Evolutionary conservation across 2,888 invertebrate genomes (phyloP).

Genomic region (Tineola bisselliella): DNA sequence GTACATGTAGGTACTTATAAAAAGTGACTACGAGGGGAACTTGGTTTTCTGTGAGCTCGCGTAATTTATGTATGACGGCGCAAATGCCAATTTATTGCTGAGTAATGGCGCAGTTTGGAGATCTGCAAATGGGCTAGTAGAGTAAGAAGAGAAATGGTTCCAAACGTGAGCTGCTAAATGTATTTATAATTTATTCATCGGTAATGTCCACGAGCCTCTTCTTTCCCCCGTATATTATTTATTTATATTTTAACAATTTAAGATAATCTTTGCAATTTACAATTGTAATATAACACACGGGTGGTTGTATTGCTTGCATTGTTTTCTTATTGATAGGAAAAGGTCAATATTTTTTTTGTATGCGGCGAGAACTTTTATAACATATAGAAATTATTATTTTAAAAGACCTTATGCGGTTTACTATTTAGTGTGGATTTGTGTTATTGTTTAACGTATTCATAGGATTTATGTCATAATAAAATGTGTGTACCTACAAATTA

Average conservation of each 20-base stretch:
- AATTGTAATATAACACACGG: not conserved
- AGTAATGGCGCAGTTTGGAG: slow-evolving; percentile 65
- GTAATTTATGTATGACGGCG: slow-evolving; percentile 67
- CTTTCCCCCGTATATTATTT: not conserved
- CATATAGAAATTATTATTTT: too few relatives aligned
- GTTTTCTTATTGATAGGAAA: too few relatives aligned
- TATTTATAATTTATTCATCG: slow-evolving; percentile 66
- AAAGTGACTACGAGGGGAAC: slow-evolving; percentile 50
- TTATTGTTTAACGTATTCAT: too few relatives aligned
- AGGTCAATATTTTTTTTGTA: too few relatives aligned
- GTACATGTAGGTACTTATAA: slow-evolving; percentile 24
- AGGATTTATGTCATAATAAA: too few relatives aligned
- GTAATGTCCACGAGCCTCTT: slow-evolving; percentile 14
- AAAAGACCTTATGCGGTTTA: too few relatives aligned
- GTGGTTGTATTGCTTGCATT: too few relatives aligned
- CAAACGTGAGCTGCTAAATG: slow-evolving; percentile 58
- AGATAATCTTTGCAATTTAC: not conserved
- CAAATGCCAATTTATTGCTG: slow-evolving; percentile 68
- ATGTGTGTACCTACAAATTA: too few relatives aligned
- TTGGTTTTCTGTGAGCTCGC: slow-evolving; percentile 53
- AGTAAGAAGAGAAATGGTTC: slow-evolving; percentile 63
- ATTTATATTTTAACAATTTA: not conserved
- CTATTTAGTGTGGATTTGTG: too few relatives aligned
- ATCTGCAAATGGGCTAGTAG: slow-evolving; percentile 65
- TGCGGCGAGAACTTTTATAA: too few relatives aligned